Base-by-base conservation (phyloP, 2,888 invertebrate genomes). In the Apodemia hepburni region DNA sequence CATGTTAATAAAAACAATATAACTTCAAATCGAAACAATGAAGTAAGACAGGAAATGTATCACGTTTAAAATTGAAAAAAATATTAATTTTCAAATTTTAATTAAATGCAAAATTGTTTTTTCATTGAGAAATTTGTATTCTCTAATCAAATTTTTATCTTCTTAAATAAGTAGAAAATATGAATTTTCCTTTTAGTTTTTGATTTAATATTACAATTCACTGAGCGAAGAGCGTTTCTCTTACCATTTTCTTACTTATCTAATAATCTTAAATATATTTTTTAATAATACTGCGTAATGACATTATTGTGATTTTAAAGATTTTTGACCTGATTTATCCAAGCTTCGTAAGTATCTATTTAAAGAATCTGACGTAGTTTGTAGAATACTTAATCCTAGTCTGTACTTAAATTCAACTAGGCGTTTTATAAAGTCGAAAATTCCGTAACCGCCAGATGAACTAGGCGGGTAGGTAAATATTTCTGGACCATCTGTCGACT, bases 381-480 rank as follows among this genome's bases (percentile, higher is more conserved):
- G 94, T 17, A 96, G 78, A 66, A 96, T 88, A 64, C 94, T 94
- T 62, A 96, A 77, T 0, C 95, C 95, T 58, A 95, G 79, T 72
- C 93, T 92, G 38, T 95, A 85, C 79, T 96, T 96, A 62, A 95
- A 92, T 74, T 95, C 94, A 2, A 95, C 92, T 49, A 96, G 80
- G 69, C 93, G 93, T 74, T 92, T 93, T 18, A 96, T 76, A 64
- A 95, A 91, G 15, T 92, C 91, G 61, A 95, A 87, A 63, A 95
- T 81, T 1, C 93, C 88, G 17, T 79, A 82, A 15, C 85, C 80
- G 49, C 51, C 58, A 11, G 60, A 58, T 0, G 69, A 57, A 4
- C 64, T 67, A 2, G 90, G 89, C 8, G 90, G 90, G 65, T 90
- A 90, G 0, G 89, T 89, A 22, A 84, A 77, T 2, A 85, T 75